Conservation (phyloP, 2,888 invertebrate species). For the Hoplodrina blanda region DNA sequence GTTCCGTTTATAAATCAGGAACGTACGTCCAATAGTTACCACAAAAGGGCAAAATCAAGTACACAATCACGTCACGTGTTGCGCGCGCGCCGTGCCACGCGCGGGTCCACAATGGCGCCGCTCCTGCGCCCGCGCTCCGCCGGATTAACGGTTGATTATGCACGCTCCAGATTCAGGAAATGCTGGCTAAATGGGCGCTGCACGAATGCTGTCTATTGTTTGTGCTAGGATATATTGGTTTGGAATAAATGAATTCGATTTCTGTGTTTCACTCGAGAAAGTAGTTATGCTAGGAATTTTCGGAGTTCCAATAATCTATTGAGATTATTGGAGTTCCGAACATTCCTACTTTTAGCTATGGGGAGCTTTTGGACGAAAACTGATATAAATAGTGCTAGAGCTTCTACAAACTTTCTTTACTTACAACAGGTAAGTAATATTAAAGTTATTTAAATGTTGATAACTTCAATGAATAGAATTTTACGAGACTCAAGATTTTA, state of each 20-base stretch:
- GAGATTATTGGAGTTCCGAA: background rate
- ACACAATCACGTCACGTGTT: constrained; percentile 86
- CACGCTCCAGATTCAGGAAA: constrained; percentile 89
- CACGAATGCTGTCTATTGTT: constrained; percentile 80
- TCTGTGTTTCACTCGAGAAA: constrained; percentile 8
- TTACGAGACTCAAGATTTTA: constrained; percentile 35
- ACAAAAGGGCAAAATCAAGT: constrained; percentile 85
- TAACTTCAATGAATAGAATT: constrained; percentile 11
- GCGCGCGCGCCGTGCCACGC: constrained; percentile 86
- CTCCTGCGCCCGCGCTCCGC: constrained; percentile 73
- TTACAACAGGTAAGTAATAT: constrained; percentile 4
- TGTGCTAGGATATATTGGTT: constrained; percentile 47
- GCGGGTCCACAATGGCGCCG: constrained; percentile 73
- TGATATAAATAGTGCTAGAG: background rate
- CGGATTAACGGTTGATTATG: constrained; percentile 89
- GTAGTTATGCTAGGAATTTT: background rate
- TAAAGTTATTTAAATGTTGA: constrained; percentile 9
- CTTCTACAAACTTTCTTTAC: background rate
- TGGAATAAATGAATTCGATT: constrained; percentile 39
- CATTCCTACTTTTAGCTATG: background rate
- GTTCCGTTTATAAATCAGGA: constrained; percentile 66
- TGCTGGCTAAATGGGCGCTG: constrained; percentile 76
- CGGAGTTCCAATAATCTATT: background rate
- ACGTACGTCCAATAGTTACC: constrained; percentile 72
- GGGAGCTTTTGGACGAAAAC: background rate